Evolutionary conservation across 2,797 vertebrate genomes (phyloP), one percentile per base, ranked within the genome.

Genomic region (Gephyroberyx darwinii): DNA sequence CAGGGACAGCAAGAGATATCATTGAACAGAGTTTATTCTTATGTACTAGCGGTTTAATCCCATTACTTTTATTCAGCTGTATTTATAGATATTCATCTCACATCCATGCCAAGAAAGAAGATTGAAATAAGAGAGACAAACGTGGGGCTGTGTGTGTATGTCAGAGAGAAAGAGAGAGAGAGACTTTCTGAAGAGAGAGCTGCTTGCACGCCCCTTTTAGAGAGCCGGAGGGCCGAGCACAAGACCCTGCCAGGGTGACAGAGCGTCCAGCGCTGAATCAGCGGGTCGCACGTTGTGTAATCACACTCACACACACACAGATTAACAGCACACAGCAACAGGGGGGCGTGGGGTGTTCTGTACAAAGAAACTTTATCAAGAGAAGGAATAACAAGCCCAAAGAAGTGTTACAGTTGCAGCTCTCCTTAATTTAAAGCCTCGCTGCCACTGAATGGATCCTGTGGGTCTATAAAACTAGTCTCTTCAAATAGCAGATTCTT

Each of bases 181-280:
- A 51, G 66, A 13, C n/a, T n/a, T n/a, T n/a, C n/a, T n/a, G 7
- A 2, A 52, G 62, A 37, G 3, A 35, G 31, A 9, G 19, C 4
- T 61, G 71, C 65, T 52, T 76, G 77, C 75, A 69, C 4, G 67
- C 68, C 72, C 66, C 51, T 80, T 59, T 76, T 64, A 26, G 70
- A 82, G 65, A 57, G 64, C 72, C 22, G 20, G 53, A 74, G 76
- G 71, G 70, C 59, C 37, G 20, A 89, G 89, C 89, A 91, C 86
- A 74, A 88, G 90, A 92, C 84, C 82, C 81, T 48, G 52, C 54
- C 78, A 81, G 84, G 77, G 84, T 80, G 84, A 88, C 86, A 65
- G 82, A 77, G 78, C 50, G 84, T 86, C 83, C 89, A 82, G 82
- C 65, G 81, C 90, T 90, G 91, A 92, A 86, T 91, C 91, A 92